phyloP scores from a whole-genome alignment of 2,113 vertebrate species.

The Osmerus mordax region DNA sequence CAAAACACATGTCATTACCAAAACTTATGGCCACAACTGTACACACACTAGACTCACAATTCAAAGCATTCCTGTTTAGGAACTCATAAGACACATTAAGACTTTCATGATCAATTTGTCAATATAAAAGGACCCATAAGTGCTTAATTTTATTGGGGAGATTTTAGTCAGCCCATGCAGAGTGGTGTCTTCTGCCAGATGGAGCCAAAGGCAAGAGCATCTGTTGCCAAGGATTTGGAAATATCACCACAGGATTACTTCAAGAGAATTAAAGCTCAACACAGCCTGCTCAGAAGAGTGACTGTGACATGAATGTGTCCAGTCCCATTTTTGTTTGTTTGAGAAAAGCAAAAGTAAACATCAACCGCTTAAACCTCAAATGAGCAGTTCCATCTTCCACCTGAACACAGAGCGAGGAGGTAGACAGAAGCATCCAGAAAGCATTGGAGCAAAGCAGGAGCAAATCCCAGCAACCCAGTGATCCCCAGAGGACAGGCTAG shows the following conservation, averaged over 20 bases:
- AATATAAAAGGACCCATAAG: no score
- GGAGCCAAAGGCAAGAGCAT: not conserved
- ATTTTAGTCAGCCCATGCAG: not conserved
- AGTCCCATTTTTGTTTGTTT: not conserved
- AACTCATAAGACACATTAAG: no score
- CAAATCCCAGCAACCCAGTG: not conserved
- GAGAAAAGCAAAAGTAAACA: not conserved
- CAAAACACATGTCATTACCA: no score
- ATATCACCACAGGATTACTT: not conserved
- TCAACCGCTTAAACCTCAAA: no score
- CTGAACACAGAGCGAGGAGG: not conserved
- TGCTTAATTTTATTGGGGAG: not conserved
- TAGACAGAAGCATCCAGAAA: not conserved
- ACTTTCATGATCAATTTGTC: no score
- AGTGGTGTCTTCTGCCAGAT: not conserved
- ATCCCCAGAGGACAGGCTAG: constrained; percentile 1
- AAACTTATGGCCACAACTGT: no score
- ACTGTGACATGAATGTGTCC: not conserved
- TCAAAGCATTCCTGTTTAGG: no score
- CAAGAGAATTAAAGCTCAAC: not conserved
- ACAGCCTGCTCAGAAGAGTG: not conserved
- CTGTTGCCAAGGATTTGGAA: not conserved
- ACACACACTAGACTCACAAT: no score
- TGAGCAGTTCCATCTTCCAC: no score
- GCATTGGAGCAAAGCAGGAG: constrained; percentile 1